These are phyloP conservation scores for Solea solea DNA, from an alignment of 2,113 vertebrate genomes.

Conservation along the genomic window DNA sequence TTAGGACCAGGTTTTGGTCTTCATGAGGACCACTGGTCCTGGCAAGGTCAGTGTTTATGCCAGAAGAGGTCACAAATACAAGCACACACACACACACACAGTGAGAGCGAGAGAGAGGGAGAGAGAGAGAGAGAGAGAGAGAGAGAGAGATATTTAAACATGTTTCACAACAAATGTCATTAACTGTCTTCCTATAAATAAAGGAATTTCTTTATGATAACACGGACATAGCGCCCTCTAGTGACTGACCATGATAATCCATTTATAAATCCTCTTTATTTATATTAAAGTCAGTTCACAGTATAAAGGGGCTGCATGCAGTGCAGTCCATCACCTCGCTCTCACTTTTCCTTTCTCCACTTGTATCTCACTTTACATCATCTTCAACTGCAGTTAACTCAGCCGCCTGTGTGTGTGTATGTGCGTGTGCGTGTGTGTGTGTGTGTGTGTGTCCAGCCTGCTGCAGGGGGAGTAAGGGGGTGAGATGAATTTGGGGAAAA, in stretches of 20 bases:
- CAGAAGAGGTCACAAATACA: no score
- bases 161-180: constrained; percentile 19
- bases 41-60: not conserved
- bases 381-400: constrained; percentile 51
- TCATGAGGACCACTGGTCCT: not conserved
- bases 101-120: not conserved
- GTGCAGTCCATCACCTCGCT: constrained; percentile 15
- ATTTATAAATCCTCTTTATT: not conserved
- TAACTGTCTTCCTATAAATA: not conserved
- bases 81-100: not conserved
- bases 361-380: constrained; percentile 65
- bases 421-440: constrained; percentile 23
- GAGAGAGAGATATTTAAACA: no score
- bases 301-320: constrained; percentile 18
- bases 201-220: not conserved
- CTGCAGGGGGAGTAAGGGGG: constrained; percentile 52
- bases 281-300: constrained; percentile 27
- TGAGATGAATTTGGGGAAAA: constrained; percentile 82
- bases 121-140: constrained; percentile 17
- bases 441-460: constrained; percentile 31
- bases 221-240: constrained; percentile 69
- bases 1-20: not conserved
- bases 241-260: constrained; percentile 36
- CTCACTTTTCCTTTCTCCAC: constrained; percentile 46
- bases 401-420: constrained; percentile 20